phyloP scores from a whole-genome alignment of 2,888 invertebrate genomes.

The Nowickia ferox region DNA sequence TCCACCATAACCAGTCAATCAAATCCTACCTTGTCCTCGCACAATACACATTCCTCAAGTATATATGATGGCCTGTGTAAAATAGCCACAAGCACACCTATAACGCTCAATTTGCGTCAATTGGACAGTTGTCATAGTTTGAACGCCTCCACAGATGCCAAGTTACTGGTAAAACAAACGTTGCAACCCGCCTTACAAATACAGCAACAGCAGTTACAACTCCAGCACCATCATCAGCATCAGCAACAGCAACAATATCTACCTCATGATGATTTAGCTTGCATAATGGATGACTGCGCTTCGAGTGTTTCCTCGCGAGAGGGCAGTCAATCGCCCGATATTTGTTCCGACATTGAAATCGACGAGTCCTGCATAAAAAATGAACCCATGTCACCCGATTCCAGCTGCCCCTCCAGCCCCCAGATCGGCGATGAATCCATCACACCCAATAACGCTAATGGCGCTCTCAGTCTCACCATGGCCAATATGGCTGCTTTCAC shows the following conservation, averaged over 20 bases:
- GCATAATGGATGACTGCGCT: slow-evolving; percentile 75
- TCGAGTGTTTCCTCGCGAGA: slow-evolving; percentile 78
- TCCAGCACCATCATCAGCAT: slow-evolving; percentile 67
- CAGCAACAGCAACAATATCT: slow-evolving; percentile 78
- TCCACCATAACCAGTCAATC: slow-evolving; percentile 65
- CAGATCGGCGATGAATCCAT: slow-evolving; percentile 75
- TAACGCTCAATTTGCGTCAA: slow-evolving; percentile 75
- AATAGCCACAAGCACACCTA: slow-evolving; percentile 73
- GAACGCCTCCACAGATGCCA: slow-evolving; percentile 58
- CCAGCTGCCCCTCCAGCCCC: slow-evolving; percentile 89
- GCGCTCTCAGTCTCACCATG: slow-evolving; percentile 79
- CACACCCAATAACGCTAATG: slow-evolving; percentile 66
- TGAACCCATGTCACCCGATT: slow-evolving; percentile 90
- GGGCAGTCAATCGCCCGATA: slow-evolving; percentile 79
- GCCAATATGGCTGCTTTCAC: slow-evolving; percentile 83
- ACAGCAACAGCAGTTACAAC: slow-evolving; percentile 34
- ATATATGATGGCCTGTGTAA: slow-evolving; percentile 73
- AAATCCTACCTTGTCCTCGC: slow-evolving; percentile 65
- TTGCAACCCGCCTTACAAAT: slow-evolving; percentile 61
- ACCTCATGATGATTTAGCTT: slow-evolving; percentile 76
- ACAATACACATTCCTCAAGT: slow-evolving; percentile 64
- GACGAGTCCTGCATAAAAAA: slow-evolving; percentile 86
- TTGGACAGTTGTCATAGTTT: slow-evolving; percentile 65
- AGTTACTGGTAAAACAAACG: slow-evolving; percentile 61
- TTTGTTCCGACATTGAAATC: slow-evolving; percentile 82